A percentile compares a stretch with the other conserved stretches of the same genome.
phyloP scores from a whole-genome alignment of 2,888 invertebrate genomes.

The Drosophila nigricruria region DNA sequence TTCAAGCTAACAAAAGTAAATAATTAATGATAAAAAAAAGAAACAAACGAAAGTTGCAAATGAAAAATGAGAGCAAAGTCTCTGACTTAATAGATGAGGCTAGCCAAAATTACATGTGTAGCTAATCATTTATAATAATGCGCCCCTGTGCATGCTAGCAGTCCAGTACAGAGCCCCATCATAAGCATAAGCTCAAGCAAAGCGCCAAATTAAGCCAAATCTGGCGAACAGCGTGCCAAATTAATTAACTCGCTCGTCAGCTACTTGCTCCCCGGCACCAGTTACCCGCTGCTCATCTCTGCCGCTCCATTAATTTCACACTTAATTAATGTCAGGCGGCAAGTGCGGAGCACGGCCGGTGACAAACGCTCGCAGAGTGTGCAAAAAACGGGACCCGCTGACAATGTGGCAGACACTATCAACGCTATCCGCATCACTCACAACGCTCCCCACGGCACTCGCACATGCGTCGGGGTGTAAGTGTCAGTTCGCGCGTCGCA shows the following conservation, averaged over 20 bases:
- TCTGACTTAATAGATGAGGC: constrained; percentile 9
- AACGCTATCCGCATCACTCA: constrained; percentile 67
- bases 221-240: constrained; percentile 42
- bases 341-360: constrained; percentile 40
- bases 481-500: constrained; percentile 46
- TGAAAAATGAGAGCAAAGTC: constrained; percentile 2
- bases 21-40: not conserved
- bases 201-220: constrained; percentile 38
- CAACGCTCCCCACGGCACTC: constrained; percentile 28
- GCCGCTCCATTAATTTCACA: constrained; percentile 71
- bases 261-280: not conserved
- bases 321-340: constrained; percentile 82
- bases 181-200: constrained; percentile 2
- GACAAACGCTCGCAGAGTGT: constrained; percentile 50
- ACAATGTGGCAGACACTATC: constrained; percentile 71
- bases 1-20: not conserved
- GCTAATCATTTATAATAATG: constrained; percentile 25
- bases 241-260: constrained; percentile 41
- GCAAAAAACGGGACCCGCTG: constrained; percentile 48
- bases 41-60: not conserved
- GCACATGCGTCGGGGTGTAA: constrained; percentile 39
- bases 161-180: not conserved
- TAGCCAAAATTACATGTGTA: constrained; percentile 12
- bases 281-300: constrained; percentile 24
- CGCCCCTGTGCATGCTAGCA: constrained; percentile 7